Base-by-base conservation (phyloP, 2,888 invertebrate genomes). In the Formica aserva region DNA sequence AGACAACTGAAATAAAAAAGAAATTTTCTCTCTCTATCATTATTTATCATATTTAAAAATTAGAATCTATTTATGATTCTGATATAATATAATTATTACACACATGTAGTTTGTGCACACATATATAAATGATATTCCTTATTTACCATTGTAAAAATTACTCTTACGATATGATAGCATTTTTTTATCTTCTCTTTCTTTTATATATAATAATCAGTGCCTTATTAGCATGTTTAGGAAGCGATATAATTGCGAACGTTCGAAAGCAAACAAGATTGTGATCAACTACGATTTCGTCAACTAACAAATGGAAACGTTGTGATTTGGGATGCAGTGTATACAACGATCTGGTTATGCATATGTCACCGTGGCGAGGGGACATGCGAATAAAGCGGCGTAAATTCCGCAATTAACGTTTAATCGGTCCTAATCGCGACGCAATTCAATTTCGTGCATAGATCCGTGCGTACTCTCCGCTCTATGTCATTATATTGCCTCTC, bases 341-440 rank as follows among this genome's bases (percentile, higher is more conserved):
- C 29, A 62, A 66, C 57, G 82, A 86, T 85, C 38, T 67, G 78
- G 78, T 88, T 81, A 82, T 57, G 60, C 80, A 62, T 82, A 72
- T 78, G 81, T 57, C 32, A 29, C 67, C 55, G 32, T 32, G 26
- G 3, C 22, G 76, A 29, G 63, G 15, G 76, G 11, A 57, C 69
- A 38, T 78, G 65, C 22, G 38, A 13, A 3, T 74, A 32, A 18
- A 74, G 48, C 22, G 62, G 22, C n/a, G 69, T 65, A 69, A 80
- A 82, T 63, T 41, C 57, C 69, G 57, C 77, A 86, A 85, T 88
- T 84, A 83, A 78, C 69, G 66, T 41, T 80, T 84, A 84, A 83
- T 88, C 76, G 86, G 18, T 69, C 45, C 67, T 84, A 67, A 84
- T 84, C 60, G 75, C 62, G 38, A 60, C 29, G 72, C 63, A 85